A percentile compares a stretch with the other conserved stretches of the same genome.
phyloP scores from a whole-genome alignment of 2,888 invertebrate species.

The Ephialtes manifestator region DNA sequence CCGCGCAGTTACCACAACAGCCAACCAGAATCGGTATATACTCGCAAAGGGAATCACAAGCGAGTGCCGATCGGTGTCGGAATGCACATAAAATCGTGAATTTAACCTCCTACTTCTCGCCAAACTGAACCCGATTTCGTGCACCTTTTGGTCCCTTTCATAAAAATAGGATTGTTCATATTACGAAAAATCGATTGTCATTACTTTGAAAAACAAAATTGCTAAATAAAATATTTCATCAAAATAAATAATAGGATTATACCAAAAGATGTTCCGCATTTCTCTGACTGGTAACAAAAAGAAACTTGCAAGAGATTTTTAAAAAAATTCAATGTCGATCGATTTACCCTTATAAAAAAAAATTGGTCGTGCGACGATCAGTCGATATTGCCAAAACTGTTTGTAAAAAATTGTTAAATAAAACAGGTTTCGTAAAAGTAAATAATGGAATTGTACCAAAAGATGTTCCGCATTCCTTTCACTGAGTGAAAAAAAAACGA shows the following conservation, averaged over 20 bases:
- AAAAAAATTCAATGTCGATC: too few species aligned
- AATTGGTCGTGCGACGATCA: too few species aligned
- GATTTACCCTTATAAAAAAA: too few species aligned
- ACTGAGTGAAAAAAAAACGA: not conserved
- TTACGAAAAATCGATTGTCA: not conserved
- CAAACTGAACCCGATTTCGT: slow-evolving; percentile 47
- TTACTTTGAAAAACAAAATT: not conserved
- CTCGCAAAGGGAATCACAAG: slow-evolving; percentile 57
- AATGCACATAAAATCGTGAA: slow-evolving; percentile 80
- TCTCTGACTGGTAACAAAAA: too few species aligned
- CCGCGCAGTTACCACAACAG: slow-evolving; percentile 33
- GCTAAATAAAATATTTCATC: not conserved
- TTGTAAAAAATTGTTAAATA: too few species aligned
- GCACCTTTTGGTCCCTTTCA: slow-evolving; percentile 37
- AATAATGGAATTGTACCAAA: not conserved
- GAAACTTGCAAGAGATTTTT: too few species aligned
- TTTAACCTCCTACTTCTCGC: slow-evolving; percentile 74
- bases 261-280: slow-evolving; percentile 38
- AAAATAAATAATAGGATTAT: not conserved
- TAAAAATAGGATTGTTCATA: not conserved
- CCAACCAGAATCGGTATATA: slow-evolving; percentile 12
- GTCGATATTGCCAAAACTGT: too few species aligned
- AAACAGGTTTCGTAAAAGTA: not conserved
- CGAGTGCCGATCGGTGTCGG: slow-evolving; percentile 72
- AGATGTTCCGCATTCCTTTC: slow-evolving; percentile 38